A percentile compares a stretch with the other conserved stretches of the same genome.
Evolutionary conservation across 2,888 invertebrate species (phyloP).

Genomic region (Sinodicranocentrus sp.): DNA sequence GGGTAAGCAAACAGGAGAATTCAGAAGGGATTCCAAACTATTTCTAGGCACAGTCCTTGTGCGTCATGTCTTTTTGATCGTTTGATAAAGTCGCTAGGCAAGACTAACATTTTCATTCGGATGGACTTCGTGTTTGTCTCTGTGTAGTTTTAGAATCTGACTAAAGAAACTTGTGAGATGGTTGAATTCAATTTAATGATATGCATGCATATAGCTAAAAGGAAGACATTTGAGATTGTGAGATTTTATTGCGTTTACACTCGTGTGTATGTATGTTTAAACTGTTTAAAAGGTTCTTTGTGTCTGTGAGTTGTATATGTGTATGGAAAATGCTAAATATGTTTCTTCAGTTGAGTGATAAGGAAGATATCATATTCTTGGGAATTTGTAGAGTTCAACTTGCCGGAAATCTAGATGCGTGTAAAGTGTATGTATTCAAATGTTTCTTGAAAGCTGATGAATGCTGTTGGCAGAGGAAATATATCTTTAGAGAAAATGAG

Average conservation of each 20-base stretch:
- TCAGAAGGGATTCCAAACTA: conserved; percentile 13
- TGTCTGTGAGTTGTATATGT: too few species aligned
- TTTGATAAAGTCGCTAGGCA: too few species aligned
- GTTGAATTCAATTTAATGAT: background rate
- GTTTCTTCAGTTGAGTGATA: background rate
- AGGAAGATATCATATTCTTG: background rate
- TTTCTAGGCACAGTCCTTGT: background rate
- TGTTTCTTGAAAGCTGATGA: background rate
- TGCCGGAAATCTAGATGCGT: background rate
- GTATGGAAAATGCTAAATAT: too few species aligned
- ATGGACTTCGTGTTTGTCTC: too few species aligned
- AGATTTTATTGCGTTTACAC: too few species aligned
- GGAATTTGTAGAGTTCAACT: background rate
- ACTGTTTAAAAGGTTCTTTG: too few species aligned
- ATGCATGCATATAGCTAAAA: background rate
- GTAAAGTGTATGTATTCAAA: background rate
- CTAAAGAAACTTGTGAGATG: background rate
- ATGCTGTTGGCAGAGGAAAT: background rate
- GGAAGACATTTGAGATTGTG: too few species aligned
- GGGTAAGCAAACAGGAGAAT: conserved; percentile 29
- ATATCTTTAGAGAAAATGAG: background rate
- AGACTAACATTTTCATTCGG: too few species aligned
- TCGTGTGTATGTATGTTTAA: too few species aligned
- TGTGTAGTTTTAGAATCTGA: too few species aligned
- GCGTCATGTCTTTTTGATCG: conserved; percentile 1